Base-by-base conservation (phyloP, 2,113 vertebrate genomes). In the Ranitomeya imitator region DNA sequence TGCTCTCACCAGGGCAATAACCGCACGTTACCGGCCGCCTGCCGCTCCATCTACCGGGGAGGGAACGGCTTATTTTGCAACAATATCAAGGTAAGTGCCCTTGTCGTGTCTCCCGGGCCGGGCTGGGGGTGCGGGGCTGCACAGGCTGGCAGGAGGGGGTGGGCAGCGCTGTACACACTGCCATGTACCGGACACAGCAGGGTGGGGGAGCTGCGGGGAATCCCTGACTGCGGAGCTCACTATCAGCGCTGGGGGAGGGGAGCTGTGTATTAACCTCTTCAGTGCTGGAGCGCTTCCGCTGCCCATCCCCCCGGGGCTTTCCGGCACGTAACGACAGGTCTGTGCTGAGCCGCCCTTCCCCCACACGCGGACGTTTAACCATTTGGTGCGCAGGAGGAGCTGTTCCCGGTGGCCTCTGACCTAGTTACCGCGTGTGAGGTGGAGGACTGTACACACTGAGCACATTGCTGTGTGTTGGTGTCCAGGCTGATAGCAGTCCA, bases 1-100 rank as follows among this genome's bases (percentile, higher is more conserved):
- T 86, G 91, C 89, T 89, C 90, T 90, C 89, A 88, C 90, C 90
- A 90, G 92, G 91, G 91, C 90, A 91, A 92, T 88, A 88, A 78
- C 81, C 6, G 80, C 71, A 78, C 69, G 78, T 84, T 67, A 77
- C 37, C 61, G 59, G 59, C 80, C 60, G 31, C 26, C 79, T 37
- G 26, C 67, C 86, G 71, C 79, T 61, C 67, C 61, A 82, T 74
- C 80, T 26, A 59, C 71, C 45, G 67, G 87, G 81, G 80, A 88
- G 87, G 87, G 81, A 88, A 59, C 80, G 21, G 80, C 69, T 52
- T 16, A 74, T 88, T 65, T 37, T 63, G 69, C 79, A 11, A 54
- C 79, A 65, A 65, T 81, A 26, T 65, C 71, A 21, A 88, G 87
- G 87, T 88, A 88, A 83, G 87, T 84, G 63, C 19, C 73, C 80